These are phyloP conservation scores for Cerceris rybyensis DNA, from an alignment of 2,888 invertebrate genomes.

Conservation along the genomic window DNA sequence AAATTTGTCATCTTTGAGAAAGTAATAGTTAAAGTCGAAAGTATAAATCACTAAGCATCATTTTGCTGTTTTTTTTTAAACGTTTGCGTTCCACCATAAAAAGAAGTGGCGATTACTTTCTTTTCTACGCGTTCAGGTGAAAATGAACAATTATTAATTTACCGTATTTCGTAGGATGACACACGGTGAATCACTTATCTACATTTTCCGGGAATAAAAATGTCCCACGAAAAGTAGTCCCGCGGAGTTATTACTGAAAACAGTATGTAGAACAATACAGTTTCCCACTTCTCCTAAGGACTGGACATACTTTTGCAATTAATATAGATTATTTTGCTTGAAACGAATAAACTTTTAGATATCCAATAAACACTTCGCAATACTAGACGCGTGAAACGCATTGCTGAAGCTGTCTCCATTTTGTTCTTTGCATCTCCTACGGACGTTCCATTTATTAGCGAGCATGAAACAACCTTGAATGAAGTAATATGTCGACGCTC, in stretches of 20 bases:
- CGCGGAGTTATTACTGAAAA: constrained; percentile 31
- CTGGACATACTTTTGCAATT: constrained; percentile 21
- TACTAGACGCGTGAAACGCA: background rate
- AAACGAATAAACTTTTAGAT: background rate
- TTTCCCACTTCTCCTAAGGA: constrained; percentile 5
- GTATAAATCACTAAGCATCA: no score
- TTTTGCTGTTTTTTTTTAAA: no score
- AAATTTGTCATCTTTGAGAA: no score
- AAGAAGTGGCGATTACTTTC: no score
- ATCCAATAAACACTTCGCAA: background rate
- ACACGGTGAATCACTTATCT: constrained; percentile 15
- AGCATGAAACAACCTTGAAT: constrained; percentile 34
- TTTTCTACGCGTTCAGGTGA: no score
- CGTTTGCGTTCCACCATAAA: no score
- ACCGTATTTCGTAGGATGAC: background rate
- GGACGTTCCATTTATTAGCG: constrained; percentile 17
- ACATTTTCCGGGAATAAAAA: constrained; percentile 11
- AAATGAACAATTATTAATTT: background rate
- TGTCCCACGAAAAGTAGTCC: constrained; percentile 24
- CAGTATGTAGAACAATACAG: constrained; percentile 22
- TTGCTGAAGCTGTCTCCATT: constrained; percentile 10
- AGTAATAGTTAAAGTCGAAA: no score
- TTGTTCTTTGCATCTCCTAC: background rate
- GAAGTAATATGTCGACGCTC: constrained; percentile 6
- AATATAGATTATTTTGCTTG: constrained; percentile 2